Percentiles rank a stretch among this genome's conserved stretches.
phyloP scores from a whole-genome alignment of 2,888 invertebrate genomes.

The Hyles lineata region DNA sequence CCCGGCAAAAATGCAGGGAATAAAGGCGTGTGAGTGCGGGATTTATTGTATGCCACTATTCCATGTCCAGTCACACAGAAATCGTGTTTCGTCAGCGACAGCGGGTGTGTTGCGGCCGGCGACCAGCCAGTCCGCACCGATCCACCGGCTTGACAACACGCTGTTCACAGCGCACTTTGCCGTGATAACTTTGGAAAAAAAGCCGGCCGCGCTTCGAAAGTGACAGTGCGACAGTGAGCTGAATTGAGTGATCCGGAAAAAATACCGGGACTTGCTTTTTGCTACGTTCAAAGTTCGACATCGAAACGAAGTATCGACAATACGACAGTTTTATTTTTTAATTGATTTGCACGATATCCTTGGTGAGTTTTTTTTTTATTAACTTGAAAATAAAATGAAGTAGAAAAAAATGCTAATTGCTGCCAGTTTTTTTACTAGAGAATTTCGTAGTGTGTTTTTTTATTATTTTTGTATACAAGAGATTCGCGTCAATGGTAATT shows the following conservation, averaged over 20 bases:
- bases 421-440: background rate
- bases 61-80: conserved; percentile 56
- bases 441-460: background rate
- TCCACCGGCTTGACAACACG: conserved; percentile 67
- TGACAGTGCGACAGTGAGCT: conserved; percentile 79
- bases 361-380: conserved; percentile 56
- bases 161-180: conserved; percentile 56
- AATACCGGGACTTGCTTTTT: conserved; percentile 59
- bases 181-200: conserved; percentile 65
- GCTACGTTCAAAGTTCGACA: conserved; percentile 52
- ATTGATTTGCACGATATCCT: conserved; percentile 66
- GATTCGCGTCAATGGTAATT: conserved; percentile 35
- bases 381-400: background rate
- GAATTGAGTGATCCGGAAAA: conserved; percentile 67
- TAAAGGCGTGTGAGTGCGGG: conserved; percentile 24
- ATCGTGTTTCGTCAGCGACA: conserved; percentile 53
- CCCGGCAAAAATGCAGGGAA: conserved; percentile 12
- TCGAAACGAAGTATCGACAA: conserved; percentile 58
- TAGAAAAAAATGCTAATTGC: background rate
- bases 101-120: conserved; percentile 43
- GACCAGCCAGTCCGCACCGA: conserved; percentile 69
- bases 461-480: background rate
- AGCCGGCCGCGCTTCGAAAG: conserved; percentile 70
- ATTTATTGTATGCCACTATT: conserved; percentile 41
- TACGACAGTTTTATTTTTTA: conserved; percentile 52